Evolutionary conservation across 2,113 vertebrate species (phyloP).

Genomic region (Etheostoma cragini): DNA sequence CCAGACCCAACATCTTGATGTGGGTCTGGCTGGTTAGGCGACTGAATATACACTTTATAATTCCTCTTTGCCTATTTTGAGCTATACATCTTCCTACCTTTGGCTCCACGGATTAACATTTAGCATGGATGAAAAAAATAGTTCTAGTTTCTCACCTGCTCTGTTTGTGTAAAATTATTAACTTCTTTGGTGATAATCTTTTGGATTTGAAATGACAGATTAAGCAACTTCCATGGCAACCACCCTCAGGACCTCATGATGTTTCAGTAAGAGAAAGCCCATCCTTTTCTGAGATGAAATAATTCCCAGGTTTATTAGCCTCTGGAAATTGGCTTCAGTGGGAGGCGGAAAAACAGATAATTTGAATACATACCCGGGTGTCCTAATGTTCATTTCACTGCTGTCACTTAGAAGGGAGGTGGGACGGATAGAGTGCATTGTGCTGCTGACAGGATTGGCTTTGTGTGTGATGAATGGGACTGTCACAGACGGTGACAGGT

Average conservation of each 20-base stretch:
- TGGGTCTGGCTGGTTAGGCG: no score
- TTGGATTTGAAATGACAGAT: constrained; percentile 21
- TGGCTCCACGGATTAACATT: not conserved
- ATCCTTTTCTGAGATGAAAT: constrained; percentile 50
- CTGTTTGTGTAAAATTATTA: not conserved
- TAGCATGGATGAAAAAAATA: not conserved
- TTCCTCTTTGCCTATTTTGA: not conserved
- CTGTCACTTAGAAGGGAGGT: constrained; percentile 82
- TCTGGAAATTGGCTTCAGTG: constrained; percentile 81
- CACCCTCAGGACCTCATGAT: constrained; percentile 35
- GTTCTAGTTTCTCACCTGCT: not conserved
- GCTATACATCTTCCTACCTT: not conserved
- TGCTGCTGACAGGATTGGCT: constrained; percentile 83
- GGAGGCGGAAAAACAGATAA: constrained; percentile 76
- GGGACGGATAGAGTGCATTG: constrained; percentile 72
- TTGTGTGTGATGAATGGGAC: constrained; percentile 87
- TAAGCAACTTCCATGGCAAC: constrained; percentile 6
- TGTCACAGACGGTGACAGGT: constrained; percentile 84
- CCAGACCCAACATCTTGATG: no score
- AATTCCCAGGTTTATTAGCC: constrained; percentile 79
- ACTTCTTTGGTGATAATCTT: not conserved
- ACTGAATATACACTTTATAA: not conserved
- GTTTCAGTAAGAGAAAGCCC: constrained; percentile 23
- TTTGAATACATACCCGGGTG: constrained; percentile 78
- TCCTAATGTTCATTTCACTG: constrained; percentile 81